Evolutionary conservation across 2,888 invertebrate species (phyloP).

Genomic region (Parthenolecanium corni): DNA sequence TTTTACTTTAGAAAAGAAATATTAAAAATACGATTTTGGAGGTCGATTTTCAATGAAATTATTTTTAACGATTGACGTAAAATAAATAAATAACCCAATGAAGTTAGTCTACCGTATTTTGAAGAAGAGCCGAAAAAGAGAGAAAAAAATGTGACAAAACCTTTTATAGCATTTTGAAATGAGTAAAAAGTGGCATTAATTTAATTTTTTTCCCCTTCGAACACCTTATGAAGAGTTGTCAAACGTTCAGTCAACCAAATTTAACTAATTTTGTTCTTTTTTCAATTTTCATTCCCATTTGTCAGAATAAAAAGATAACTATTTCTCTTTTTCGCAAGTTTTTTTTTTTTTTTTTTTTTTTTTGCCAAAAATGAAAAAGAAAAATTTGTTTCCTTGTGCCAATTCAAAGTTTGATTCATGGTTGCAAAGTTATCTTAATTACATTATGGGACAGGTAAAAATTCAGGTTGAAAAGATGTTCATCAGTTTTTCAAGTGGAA

Average conservation of each 20-base stretch:
- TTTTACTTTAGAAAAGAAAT: neutral
- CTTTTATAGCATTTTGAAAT: too few species aligned
- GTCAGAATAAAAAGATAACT: neutral
- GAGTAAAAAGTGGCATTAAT: conserved; percentile 13
- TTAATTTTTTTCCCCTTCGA: conserved; percentile 12
- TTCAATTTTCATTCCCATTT: neutral
- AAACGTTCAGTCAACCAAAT: conserved; percentile 16
- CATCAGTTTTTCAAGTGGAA: too few species aligned
- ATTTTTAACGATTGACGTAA: too few species aligned
- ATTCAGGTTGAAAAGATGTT: too few species aligned
- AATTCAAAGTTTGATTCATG: neutral
- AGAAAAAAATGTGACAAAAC: too few species aligned
- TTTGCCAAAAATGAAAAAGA: neutral
- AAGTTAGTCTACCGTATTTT: too few species aligned
- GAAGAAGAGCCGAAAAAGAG: too few species aligned
- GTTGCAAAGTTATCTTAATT: neutral
- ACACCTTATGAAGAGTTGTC: conserved; percentile 24
- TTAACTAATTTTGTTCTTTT: conserved; percentile 18
- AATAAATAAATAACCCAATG: too few species aligned
- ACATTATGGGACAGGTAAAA: too few species aligned
- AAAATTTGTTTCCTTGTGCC: neutral
- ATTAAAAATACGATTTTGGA: neutral
- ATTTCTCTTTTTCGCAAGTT: too few species aligned
- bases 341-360: neutral
- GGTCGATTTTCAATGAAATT: too few species aligned